Conservation (phyloP, 2,113 vertebrate species). For the Tupaia chinensis region DNA sequence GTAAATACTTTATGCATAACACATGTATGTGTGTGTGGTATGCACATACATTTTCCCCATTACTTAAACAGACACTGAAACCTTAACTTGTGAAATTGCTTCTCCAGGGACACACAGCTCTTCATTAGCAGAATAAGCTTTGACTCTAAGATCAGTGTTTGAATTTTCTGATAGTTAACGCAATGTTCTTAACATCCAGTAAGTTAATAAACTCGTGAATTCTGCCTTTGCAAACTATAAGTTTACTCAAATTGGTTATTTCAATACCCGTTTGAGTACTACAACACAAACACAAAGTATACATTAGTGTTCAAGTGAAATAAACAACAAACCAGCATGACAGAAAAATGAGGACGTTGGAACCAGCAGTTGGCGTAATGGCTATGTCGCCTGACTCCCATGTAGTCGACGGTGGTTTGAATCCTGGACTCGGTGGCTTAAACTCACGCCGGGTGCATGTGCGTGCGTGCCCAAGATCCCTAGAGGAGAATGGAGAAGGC, state of each 20-base stretch:
- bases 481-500: too few relatives aligned
- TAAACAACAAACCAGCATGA: constrained; percentile 25
- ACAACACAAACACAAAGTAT: constrained; percentile 19
- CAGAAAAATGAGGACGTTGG: constrained; percentile 32
- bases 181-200: not conserved
- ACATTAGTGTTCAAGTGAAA: constrained; percentile 40
- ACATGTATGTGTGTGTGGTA: not conserved
- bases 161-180: not conserved
- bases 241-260: constrained; percentile 3
- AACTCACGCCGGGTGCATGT: too few relatives aligned
- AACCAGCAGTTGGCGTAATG: too few relatives aligned
- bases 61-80: not conserved
- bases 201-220: not conserved
- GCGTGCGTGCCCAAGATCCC: too few relatives aligned
- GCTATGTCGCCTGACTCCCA: too few relatives aligned
- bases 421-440: too few relatives aligned
- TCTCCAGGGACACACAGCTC: not conserved
- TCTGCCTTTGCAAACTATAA: constrained; percentile 21
- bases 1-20: not conserved
- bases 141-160: not conserved
- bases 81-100: not conserved
- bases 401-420: too few relatives aligned
- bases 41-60: not conserved
- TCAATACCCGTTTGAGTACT: constrained; percentile 27
- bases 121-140: constrained; percentile 19